Evolutionary conservation across 2,113 vertebrate species (phyloP), one percentile per base, ranked within the genome.

Genomic region (Odocoileus hemionus): DNA sequence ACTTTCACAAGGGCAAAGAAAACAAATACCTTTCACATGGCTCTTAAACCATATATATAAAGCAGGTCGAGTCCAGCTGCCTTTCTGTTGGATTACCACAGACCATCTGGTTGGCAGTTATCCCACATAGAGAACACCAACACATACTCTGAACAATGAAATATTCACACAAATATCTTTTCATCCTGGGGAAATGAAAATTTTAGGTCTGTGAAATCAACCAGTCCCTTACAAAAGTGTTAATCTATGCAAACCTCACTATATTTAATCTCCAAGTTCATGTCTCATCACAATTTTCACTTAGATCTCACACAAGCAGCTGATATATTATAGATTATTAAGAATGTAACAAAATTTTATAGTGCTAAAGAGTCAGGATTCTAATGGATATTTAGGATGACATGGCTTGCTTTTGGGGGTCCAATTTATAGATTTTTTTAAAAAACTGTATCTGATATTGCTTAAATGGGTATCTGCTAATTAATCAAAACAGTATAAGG

Each of bases 31-130:
- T 97, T 70, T 96, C 91, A n/a, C 25, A 52, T 92, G 93, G 64
- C 25, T 83, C 67, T 36, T 88, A 93, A 92, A 15, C 36, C 61
- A 33, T 30, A 83, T 39, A 94, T 78, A 95, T 43, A 78, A 96
- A 91, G 47, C 76, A 87, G 95, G 57, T 50, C 1, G 28, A 95
- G 54, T 61, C 90, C 95, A 98, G 89, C 89, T 97, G 96, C 67
- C 97, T 97, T 92, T 87, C 45, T 97, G 84, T 39, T 95, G 86
- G 57, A 92, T 88, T 93, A 45, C 84, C 80, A 58, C 16, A 86
- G 43, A 96, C 95, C 96, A 98, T 95, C 94, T 98, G 95, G 54
- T 87, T 97, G 92, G 96, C 93, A 23, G 90, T 84, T 93, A 83
- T 90, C 79, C 91, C 57, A 87, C 21, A 50, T 17, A 85, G 50